Percentiles rank a stretch among this genome's conserved stretches.
Evolutionary conservation across 2,888 invertebrate genomes (phyloP).

Genomic region (Pantelozetes paolii): DNA sequence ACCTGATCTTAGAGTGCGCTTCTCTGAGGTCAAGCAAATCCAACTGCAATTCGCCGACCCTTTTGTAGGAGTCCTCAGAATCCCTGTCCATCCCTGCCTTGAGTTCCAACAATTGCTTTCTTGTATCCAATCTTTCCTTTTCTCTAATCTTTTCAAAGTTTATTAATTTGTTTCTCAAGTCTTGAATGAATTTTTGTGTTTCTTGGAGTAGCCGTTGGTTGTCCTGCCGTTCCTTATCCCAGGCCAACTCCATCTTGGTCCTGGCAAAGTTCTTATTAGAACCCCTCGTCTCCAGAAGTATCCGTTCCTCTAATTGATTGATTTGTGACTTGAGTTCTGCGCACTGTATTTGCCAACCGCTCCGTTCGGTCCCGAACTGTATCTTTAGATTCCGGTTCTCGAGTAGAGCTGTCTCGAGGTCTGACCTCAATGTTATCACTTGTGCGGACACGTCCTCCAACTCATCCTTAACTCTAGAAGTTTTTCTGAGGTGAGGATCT

Average conservation of each 20-base stretch:
- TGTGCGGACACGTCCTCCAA: slow-evolving; percentile 42
- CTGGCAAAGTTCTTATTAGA: slow-evolving; percentile 75
- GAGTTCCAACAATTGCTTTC: slow-evolving; percentile 75
- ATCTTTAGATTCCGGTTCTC: slow-evolving; percentile 78
- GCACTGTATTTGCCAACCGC: slow-evolving; percentile 75
- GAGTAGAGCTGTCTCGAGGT: slow-evolving; percentile 74
- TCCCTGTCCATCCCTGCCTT: slow-evolving; percentile 71
- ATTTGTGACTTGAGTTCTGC: slow-evolving; percentile 82
- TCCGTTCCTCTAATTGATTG: slow-evolving; percentile 81
- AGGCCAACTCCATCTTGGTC: slow-evolving; percentile 81
- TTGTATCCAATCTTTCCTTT: slow-evolving; percentile 78
- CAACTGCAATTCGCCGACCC: slow-evolving; percentile 79
- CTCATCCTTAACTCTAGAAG: slow-evolving; percentile 44
- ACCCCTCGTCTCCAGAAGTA: slow-evolving; percentile 69
- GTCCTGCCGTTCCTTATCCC: slow-evolving; percentile 90
- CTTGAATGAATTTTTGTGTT: slow-evolving; percentile 74
- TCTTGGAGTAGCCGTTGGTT: slow-evolving; percentile 84
- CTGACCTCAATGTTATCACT: slow-evolving; percentile 50
- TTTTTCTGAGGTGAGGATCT: slow-evolving; percentile 46
- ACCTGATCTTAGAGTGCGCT: slow-evolving; percentile 82
- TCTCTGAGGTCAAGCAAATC: slow-evolving; percentile 81
- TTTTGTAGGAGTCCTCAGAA: slow-evolving; percentile 75
- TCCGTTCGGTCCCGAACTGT: slow-evolving; percentile 81
- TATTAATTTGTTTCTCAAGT: slow-evolving; percentile 57
- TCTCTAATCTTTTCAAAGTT: slow-evolving; percentile 79